These are phyloP conservation scores for Pipa parva DNA, from an alignment of 2,113 vertebrate genomes.

Conservation along the genomic window DNA sequence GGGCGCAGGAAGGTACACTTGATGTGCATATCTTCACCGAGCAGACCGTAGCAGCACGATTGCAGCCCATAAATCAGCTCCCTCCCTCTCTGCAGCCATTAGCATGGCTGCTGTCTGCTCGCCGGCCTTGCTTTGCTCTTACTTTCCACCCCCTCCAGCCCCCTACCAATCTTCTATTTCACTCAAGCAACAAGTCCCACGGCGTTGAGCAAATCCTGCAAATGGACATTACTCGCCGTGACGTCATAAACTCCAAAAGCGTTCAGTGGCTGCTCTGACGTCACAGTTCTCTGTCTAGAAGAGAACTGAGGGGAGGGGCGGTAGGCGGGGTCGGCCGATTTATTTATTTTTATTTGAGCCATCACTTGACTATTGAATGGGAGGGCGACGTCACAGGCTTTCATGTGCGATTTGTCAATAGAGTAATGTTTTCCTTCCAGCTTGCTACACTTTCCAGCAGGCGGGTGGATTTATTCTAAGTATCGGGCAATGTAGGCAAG, in stretches of 20 bases:
- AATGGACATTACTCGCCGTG: not conserved
- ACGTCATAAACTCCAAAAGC: constrained; percentile 2
- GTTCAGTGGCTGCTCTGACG: not conserved
- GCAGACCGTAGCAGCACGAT: constrained; percentile 14
- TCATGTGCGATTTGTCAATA: not conserved
- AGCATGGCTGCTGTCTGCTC: constrained; percentile 25
- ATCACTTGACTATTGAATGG: not conserved
- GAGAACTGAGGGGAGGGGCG: not conserved
- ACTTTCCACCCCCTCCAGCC: not conserved
- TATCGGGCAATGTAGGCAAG: not conserved
- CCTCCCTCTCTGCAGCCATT: constrained; percentile 1
- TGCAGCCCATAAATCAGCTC: constrained; percentile 14
- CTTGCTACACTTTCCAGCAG: not conserved
- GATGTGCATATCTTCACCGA: constrained; percentile 8
- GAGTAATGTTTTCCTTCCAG: not conserved
- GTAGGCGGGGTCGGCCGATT: not conserved
- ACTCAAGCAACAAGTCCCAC: constrained; percentile 25
- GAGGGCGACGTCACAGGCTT: not conserved
- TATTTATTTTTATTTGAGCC: too few relatives aligned
- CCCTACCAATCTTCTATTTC: not conserved
- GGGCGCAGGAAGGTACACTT: constrained; percentile 7
- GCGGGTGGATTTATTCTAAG: not conserved
- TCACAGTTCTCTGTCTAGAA: not conserved
- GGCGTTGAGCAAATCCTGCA: not conserved
- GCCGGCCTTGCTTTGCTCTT: not conserved